These are phyloP conservation scores for Tachystola acroxantha DNA, from an alignment of 2,888 invertebrate genomes.

Conservation along the genomic window DNA sequence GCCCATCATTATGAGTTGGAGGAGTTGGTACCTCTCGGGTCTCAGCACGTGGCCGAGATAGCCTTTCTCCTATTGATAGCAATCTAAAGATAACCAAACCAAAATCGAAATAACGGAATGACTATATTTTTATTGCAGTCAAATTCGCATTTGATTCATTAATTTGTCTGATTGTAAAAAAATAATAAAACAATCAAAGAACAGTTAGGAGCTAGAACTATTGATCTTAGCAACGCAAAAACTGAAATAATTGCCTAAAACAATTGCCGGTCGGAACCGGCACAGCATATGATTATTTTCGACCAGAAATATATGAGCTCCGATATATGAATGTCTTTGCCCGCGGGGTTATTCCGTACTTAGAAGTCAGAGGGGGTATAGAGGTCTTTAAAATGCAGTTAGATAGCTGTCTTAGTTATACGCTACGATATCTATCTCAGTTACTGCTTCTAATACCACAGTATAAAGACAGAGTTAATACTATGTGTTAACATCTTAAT, in stretches of 20 bases:
- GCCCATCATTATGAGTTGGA: too few species aligned
- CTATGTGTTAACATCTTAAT: conserved; percentile 34
- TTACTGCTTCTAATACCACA: conserved; percentile 25
- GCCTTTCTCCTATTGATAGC: too few species aligned
- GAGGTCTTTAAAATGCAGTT: not conserved
- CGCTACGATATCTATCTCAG: conserved; percentile 12
- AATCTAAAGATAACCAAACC: too few species aligned
- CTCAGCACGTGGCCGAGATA: too few species aligned
- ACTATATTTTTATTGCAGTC: too few species aligned
- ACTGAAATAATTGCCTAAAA: conserved; percentile 13
- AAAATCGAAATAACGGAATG: too few species aligned
- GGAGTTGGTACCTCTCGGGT: too few species aligned
- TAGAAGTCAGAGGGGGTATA: not conserved
- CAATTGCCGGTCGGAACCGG: conserved; percentile 5
- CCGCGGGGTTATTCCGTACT: not conserved
- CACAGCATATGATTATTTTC: conserved; percentile 14
- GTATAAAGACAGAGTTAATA: too few species aligned
- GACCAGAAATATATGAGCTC: not conserved
- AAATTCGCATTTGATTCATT: too few species aligned
- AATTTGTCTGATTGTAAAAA: not conserved
- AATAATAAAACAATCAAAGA: conserved; percentile 15
- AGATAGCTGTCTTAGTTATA: conserved; percentile 10
- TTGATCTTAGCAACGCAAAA: conserved; percentile 12
- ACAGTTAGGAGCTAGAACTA: conserved; percentile 20
- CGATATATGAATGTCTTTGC: too few species aligned